A percentile compares a stretch with the other conserved stretches of the same genome.
These are phyloP conservation scores for Lymantria monacha DNA, from an alignment of 2,888 invertebrate species.

Conservation along the genomic window DNA sequence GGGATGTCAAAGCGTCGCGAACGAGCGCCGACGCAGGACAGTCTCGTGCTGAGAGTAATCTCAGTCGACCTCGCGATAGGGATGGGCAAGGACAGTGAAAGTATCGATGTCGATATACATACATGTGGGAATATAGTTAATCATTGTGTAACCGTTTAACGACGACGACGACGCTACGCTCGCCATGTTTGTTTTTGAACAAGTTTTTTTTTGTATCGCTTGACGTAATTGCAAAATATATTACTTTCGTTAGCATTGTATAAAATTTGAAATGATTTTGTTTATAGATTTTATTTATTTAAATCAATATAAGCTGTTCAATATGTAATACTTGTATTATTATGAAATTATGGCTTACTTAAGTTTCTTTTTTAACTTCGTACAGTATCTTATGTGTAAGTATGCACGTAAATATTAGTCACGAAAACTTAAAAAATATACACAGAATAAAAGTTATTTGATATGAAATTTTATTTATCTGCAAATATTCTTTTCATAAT, in stretches of 20 bases:
- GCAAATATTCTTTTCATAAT: no score
- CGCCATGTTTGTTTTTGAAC: conserved; percentile 3
- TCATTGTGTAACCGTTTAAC: conserved; percentile 18
- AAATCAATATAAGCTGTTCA: no score
- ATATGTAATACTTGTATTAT: no score
- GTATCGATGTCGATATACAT: conserved; percentile 36
- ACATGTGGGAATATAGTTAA: conserved; percentile 1
- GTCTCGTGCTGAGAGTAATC: conserved; percentile 83
- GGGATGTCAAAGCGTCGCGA: conserved; percentile 82
- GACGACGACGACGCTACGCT: neutral
- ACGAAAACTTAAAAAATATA: no score
- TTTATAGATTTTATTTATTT: no score
- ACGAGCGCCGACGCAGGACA: conserved; percentile 80
- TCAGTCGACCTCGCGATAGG: conserved; percentile 66
- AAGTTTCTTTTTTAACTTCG: no score
- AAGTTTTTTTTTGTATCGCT: conserved; percentile 4
- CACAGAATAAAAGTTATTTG: no score
- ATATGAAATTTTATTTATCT: no score
- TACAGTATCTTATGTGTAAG: no score
- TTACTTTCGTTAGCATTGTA: neutral
- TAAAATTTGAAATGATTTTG: neutral
- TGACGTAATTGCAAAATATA: neutral
- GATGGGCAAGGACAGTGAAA: conserved; percentile 41
- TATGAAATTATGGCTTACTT: no score
- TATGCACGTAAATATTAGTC: no score